Evolutionary conservation across 2,888 invertebrate species (phyloP), one percentile per base, ranked within the genome.

Genomic region (Eupithecia inturbata): DNA sequence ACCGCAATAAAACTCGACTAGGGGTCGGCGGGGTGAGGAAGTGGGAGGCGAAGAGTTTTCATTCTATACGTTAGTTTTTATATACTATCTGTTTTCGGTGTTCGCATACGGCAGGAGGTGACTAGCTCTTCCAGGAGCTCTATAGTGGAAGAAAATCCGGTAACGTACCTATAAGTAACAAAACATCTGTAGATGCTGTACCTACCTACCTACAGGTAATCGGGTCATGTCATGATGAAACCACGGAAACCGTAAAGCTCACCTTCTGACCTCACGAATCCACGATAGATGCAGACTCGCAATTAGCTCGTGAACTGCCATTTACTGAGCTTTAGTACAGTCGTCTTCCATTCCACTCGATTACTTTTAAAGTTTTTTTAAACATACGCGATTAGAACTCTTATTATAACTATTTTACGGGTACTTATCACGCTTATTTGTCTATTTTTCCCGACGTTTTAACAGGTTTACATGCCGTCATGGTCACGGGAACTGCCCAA

Each of bases 301-400:
- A 89, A 91, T 91, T 89, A 89, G 85, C 81, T 87, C 89, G 87
- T 90, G 90, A 90, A 78, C 87, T 80, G 82, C 82, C 86, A 87
- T 84, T 88, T 86, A 81, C 77, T 63, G n/a, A 9, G 33, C 63
- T 60, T 36, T 3, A 3, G 62, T 62, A 62, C 62, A 62, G 62
- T 62, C 62, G 3, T 19, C 62, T 57, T 57, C 10, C n/a, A 12
- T 12, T 57, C 14, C 12, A 57, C 12, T 53, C 53, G 10, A 14
- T 57, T 57, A 22, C 10, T 49, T 49, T 49, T n/a, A 49, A 49
- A n/a, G 49, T n/a, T 49, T 49, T 49, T 49, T 49, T 1, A n/a
- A 0, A n/a, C 2, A n/a, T 9, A 3, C 45, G 19, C n/a, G 19
- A n/a, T 19, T 1, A 45, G 45, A n/a, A 49, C 49, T 6, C 41